These are phyloP conservation scores for Diplolepis rosae DNA, from an alignment of 2,888 invertebrate genomes.

Conservation along the genomic window DNA sequence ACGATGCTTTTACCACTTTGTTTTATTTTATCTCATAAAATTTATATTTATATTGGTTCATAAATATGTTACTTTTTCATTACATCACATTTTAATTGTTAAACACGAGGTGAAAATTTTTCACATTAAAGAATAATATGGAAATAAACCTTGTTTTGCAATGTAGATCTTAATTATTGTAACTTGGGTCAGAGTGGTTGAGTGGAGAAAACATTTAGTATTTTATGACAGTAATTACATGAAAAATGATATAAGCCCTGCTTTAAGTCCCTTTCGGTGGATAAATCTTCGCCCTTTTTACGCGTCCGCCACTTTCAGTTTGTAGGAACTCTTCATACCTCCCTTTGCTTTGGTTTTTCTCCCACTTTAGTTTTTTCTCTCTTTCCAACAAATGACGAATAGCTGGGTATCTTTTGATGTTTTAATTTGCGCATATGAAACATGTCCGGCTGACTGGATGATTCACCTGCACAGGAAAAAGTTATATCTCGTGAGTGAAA, in stretches of 20 bases:
- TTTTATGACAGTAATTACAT: constrained; percentile 71
- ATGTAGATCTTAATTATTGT: background rate
- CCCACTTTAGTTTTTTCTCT: background rate
- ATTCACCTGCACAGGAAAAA: constrained; percentile 48
- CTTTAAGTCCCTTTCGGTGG: background rate
- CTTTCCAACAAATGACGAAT: background rate
- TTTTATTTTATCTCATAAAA: too few species aligned
- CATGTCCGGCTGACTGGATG: constrained; percentile 59
- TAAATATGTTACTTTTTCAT: too few species aligned
- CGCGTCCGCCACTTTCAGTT: background rate
- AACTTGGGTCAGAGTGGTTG: constrained; percentile 36
- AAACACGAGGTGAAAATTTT: too few species aligned
- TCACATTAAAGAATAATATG: too few species aligned
- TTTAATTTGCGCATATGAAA: constrained; percentile 61
- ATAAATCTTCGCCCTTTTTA: constrained; percentile 16
- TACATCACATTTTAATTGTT: too few species aligned
- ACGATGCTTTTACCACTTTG: too few species aligned
- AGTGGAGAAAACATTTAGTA: constrained; percentile 64
- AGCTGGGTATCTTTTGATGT: constrained; percentile 52
- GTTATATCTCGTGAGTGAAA: background rate
- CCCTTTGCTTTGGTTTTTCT: background rate
- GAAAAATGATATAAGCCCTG: constrained; percentile 64
- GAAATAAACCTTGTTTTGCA: too few species aligned
- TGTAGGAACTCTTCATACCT: background rate
- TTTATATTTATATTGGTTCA: too few species aligned